These are phyloP conservation scores for Alethe diademata DNA, from an alignment of 2,113 vertebrate genomes.

Conservation along the genomic window DNA sequence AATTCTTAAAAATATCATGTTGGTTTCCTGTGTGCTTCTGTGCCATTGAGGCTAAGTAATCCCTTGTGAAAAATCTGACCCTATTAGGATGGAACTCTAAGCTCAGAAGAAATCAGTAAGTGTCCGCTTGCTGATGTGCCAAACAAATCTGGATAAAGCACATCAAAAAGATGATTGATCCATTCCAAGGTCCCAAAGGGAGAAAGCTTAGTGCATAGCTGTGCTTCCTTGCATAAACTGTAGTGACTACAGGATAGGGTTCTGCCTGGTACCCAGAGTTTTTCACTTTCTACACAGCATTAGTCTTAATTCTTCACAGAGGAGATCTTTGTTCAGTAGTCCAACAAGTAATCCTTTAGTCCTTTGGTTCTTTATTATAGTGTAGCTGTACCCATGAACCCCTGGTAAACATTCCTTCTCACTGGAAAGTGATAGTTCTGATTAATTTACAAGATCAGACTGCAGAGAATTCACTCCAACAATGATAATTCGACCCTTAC, in stretches of 20 bases:
- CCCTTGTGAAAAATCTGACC: background rate
- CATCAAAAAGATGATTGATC: background rate
- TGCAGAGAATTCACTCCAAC: background rate
- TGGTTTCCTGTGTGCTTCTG: background rate
- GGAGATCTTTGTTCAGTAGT: background rate
- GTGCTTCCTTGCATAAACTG: background rate
- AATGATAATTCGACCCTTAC: background rate
- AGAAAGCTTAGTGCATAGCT: background rate
- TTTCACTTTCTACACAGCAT: background rate
- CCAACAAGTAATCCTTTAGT: background rate
- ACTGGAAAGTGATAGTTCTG: background rate
- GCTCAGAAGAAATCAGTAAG: background rate
- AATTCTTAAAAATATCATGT: background rate
- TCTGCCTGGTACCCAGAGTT: background rate
- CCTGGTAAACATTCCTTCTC: background rate
- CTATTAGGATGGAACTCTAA: background rate
- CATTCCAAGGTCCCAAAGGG: background rate
- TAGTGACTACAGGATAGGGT: background rate
- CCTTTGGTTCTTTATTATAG: background rate
- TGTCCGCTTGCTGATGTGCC: background rate
- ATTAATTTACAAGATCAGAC: background rate
- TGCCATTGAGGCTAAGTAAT: background rate
- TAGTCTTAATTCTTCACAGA: background rate
- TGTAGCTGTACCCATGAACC: background rate
- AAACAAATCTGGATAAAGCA: constrained; percentile 7